A percentile compares a stretch with the other conserved stretches of the same genome.
These are phyloP conservation scores for Netelia fuscicornis DNA, from an alignment of 2,888 invertebrate genomes.

Conservation along the genomic window DNA sequence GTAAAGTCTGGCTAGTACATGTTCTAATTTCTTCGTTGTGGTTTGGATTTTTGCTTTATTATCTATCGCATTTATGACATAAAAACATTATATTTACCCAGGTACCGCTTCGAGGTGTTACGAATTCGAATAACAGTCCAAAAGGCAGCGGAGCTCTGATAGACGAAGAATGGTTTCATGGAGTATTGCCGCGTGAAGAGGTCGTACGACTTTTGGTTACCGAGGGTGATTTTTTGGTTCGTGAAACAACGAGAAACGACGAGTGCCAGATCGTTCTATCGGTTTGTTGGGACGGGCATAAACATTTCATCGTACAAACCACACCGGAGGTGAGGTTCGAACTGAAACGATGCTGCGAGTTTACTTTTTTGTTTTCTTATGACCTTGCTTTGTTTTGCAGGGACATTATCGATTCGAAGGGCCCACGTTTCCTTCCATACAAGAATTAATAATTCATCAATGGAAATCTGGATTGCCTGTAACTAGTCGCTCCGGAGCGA, in stretches of 20 bases:
- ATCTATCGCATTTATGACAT: background rate
- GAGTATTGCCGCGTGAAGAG: conserved; percentile 97
- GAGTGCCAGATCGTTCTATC: conserved; percentile 97
- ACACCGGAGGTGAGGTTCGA: conserved; percentile 90
- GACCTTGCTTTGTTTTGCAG: conserved; percentile 84
- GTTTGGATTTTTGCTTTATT: background rate
- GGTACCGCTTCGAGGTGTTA: conserved; percentile 80
- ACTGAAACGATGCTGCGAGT: background rate
- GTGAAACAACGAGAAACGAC: conserved; percentile 96
- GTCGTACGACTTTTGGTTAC: conserved; percentile 95
- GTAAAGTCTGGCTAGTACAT: background rate
- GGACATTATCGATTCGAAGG: conserved; percentile 98
- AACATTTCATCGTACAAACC: conserved; percentile 98
- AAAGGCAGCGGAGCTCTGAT: conserved; percentile 89
- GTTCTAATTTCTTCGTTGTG: background rate
- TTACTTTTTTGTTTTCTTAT: conserved; percentile 68
- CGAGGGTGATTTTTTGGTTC: conserved; percentile 97
- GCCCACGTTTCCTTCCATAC: conserved; percentile 96
- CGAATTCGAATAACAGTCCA: conserved; percentile 76
- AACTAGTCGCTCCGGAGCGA: conserved; percentile 96
- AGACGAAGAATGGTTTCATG: conserved; percentile 99
- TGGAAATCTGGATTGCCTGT: conserved; percentile 94
- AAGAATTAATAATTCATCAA: conserved; percentile 96
- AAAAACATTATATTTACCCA: conserved; percentile 56
- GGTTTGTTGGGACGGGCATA: conserved; percentile 98